Evolutionary conservation across 2,888 invertebrate genomes (phyloP).

Genomic region (Didymodactylos carnosus): DNA sequence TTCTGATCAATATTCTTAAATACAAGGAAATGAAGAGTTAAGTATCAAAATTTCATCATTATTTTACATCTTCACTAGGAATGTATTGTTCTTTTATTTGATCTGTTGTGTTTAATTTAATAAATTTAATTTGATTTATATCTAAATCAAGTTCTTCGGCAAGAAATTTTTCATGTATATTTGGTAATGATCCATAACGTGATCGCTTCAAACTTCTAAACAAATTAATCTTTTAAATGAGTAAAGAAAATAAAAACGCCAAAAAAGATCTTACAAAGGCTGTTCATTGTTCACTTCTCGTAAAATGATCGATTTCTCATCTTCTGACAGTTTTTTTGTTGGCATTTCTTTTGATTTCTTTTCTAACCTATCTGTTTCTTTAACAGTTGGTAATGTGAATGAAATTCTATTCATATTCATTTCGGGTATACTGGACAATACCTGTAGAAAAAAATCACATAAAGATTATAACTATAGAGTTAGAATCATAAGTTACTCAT

Average conservation of each 20-base stretch:
- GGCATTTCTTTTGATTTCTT: too few species aligned
- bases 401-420: too few species aligned
- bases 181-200: background rate
- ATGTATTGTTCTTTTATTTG: background rate
- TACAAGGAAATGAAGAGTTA: background rate
- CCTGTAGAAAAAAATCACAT: too few species aligned
- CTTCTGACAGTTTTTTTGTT: too few species aligned
- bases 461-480: too few species aligned
- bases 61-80: background rate
- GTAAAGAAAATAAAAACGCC: too few species aligned
- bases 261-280: background rate
- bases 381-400: too few species aligned
- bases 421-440: too few species aligned
- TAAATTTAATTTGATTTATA: background rate
- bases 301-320: too few species aligned
- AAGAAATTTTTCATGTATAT: conserved; percentile 1
- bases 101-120: conserved; percentile 10
- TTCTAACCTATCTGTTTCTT: too few species aligned
- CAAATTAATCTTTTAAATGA: background rate
- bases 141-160: conserved; percentile 4
- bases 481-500: too few species aligned
- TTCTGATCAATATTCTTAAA: background rate
- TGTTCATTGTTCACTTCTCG: too few species aligned
- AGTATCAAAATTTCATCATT: background rate
- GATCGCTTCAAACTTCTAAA: background rate